Evolutionary conservation across 2,888 invertebrate species (phyloP), one percentile per base, ranked within the genome.

Genomic region (Nymphalis polychloros): DNA sequence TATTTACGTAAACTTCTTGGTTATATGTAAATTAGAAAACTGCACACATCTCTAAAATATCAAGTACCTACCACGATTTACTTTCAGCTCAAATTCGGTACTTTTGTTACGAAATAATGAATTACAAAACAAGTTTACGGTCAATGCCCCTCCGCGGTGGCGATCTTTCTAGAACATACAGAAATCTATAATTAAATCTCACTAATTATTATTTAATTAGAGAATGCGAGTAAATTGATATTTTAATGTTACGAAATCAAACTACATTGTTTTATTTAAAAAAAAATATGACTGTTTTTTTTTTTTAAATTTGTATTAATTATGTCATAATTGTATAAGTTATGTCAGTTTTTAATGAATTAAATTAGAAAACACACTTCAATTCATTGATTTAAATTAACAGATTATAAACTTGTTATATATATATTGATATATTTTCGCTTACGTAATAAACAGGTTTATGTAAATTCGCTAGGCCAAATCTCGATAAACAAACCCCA

Each of bases 61-160:
- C 41, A 47, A 50, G 47, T 59, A 49, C 55, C 59, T 47, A 62
- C 59, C 63, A 68, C 63, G 47, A 41, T 41, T 55, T 67, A 66
- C 68, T 68, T 68, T 59, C 64, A 52, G 49, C 59, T n/a, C 31
- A 69, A 67, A 69, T 65, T 63, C 63, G 52, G 67, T 63, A 69
- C 72, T 72, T 67, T 72, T 64, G 59, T 76, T 72, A 67, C 72
- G 72, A 72, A 71, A 74, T 74, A 65, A 67, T 59, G 61, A 73
- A 72, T 73, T 74, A 74, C 70, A 71, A 78, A 76, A 78, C 76
- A 69, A 73, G 62, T 66, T 63, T 46, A 67, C 76, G 81, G 78
- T 76, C 78, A 63, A 73, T 68, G 81, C 70, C 75, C 76, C 64
- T 35, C 35, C 52, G 74, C 69, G 70, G 72, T 64, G 72, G 72